phyloP scores from a whole-genome alignment of 2,888 invertebrate genomes.

The Lithosia quadra region DNA sequence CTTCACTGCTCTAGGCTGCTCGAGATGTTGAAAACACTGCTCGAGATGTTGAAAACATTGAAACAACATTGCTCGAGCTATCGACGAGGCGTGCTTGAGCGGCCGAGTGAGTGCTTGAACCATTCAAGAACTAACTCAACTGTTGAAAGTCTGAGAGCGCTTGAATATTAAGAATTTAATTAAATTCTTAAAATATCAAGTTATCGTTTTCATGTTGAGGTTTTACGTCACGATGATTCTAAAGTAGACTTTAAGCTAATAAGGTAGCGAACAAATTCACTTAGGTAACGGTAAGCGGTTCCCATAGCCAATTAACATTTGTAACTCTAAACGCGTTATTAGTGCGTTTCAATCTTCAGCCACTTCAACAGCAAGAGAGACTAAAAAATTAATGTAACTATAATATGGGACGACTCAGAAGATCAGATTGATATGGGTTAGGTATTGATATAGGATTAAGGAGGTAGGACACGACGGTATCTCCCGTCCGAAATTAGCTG shows the following conservation, averaged over 20 bases:
- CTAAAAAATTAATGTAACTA: no score
- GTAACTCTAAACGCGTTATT: neutral
- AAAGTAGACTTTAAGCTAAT: neutral
- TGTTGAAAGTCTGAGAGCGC: neutral
- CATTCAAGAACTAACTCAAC: neutral
- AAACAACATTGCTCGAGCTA: neutral
- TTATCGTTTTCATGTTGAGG: neutral
- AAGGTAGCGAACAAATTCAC: neutral
- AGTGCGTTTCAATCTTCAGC: neutral
- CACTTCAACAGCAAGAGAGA: no score
- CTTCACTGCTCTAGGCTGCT: neutral
- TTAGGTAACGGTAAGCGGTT: neutral
- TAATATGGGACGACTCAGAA: no score
- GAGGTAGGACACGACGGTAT: no score
- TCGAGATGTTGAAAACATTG: neutral
- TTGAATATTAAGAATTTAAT: slow-evolving; percentile 1
- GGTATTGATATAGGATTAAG: no score
- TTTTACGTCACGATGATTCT: neutral
- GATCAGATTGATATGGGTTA: no score
- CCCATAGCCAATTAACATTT: neutral
- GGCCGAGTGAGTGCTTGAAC: slow-evolving; percentile 1
- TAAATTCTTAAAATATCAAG: slow-evolving; percentile 1
- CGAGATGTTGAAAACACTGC: neutral
- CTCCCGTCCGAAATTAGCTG: no score
- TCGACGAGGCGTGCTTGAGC: slow-evolving; percentile 3